These are phyloP conservation scores for Zaprionus bogoriensis DNA, from an alignment of 2,888 invertebrate genomes.

Conservation along the genomic window DNA sequence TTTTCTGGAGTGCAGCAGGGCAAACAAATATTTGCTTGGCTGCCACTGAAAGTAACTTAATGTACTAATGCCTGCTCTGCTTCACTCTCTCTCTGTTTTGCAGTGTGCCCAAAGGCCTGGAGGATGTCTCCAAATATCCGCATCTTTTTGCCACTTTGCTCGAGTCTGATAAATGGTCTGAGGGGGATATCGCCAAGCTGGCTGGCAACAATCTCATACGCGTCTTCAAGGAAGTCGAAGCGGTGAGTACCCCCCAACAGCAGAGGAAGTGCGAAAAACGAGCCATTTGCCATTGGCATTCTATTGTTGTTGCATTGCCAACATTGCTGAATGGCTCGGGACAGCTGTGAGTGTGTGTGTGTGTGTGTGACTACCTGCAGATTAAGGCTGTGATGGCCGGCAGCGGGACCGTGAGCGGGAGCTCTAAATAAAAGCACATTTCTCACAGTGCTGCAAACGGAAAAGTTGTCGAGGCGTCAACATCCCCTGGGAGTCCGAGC, in stretches of 20 bases:
- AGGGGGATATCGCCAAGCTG: conserved; percentile 91
- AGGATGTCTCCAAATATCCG: conserved; percentile 94
- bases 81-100: conserved; percentile 1
- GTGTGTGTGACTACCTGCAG: conserved; percentile 48
- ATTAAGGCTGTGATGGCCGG: conserved; percentile 39
- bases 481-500: neutral
- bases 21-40: no score
- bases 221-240: conserved; percentile 90
- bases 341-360: conserved; percentile 26
- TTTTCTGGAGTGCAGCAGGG: neutral
- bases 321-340: conserved; percentile 34
- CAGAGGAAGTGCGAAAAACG: neutral
- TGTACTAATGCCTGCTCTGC: neutral
- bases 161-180: conserved; percentile 91
- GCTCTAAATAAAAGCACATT: conserved; percentile 46
- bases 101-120: conserved; percentile 88
- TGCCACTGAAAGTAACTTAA: no score
- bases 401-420: no score
- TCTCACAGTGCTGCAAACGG: conserved; percentile 15
- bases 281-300: conserved; percentile 26
- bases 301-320: conserved; percentile 34
- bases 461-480: conserved; percentile 27
- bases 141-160: conserved; percentile 91
- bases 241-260: conserved; percentile 85
- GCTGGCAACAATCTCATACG: conserved; percentile 93